Conservation (phyloP, 2,113 vertebrate species). For the Murina feae region DNA sequence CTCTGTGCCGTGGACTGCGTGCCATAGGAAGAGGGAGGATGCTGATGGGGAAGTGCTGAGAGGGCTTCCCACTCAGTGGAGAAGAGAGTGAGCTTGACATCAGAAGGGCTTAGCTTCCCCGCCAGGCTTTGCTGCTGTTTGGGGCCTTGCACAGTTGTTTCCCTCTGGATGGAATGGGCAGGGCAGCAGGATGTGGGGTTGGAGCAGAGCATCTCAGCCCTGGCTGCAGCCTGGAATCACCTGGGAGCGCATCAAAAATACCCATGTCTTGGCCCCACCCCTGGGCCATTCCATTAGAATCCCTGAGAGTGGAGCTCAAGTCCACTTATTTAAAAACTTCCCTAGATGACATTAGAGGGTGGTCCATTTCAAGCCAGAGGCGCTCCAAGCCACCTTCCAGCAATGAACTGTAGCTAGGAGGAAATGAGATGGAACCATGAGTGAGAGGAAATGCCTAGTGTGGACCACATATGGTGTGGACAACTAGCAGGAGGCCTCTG, state of each 20-base stretch:
- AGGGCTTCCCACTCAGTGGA: not conserved
- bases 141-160: fast-evolving
- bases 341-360: not conserved
- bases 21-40: not conserved
- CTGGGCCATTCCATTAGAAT: fast-evolving
- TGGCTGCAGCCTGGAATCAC: too few species aligned
- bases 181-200: fast-evolving
- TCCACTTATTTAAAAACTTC: not conserved
- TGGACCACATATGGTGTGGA: not conserved
- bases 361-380: not conserved
- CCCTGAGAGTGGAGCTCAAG: not conserved
- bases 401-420: not conserved
- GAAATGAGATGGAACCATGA: not conserved
- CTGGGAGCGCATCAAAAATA: not conserved
- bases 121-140: not conserved
- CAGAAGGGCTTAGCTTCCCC: not conserved
- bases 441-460: not conserved
- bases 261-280: fast-evolving
- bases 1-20: not conserved
- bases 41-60: too few species aligned
- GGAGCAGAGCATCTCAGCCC: not conserved
- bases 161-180: not conserved
- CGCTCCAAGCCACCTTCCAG: not conserved
- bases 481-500: not conserved
- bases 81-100: not conserved